Evolutionary conservation across 2,888 invertebrate genomes (phyloP), one percentile per base, ranked within the genome.

Genomic region (Caenorhabditis sp.): DNA sequence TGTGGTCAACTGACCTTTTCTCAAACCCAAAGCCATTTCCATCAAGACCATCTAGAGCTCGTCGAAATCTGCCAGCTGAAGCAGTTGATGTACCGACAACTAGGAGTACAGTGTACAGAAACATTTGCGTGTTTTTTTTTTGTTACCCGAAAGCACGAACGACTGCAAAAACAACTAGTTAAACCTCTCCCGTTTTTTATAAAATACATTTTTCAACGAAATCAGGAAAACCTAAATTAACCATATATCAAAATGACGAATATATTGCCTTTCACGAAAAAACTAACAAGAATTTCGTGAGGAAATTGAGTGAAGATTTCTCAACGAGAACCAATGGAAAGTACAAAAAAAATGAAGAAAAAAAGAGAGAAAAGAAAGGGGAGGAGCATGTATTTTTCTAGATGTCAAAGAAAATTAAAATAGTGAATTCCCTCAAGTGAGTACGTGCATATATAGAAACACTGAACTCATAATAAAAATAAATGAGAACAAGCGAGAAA

Each of bases 21-120:
- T 76, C 71, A 51, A 79, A 79, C 1, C 77, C 77, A 61, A 79
- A 79, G n/a, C 78, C 78, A 1, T 57, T 43, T 12, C 78, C 78
- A 24, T 79, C 78, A 4, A 79, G 62, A 53, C 62, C 61, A 65
- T 73, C 73, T 55, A 73, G 68, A 58, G 73, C 73, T 24, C 73
- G 68, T 64, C 73, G 73, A 62, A 55, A 64, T 54, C 73, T 55
- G 68, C 68, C 73, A 36, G 73, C 73, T 10, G 10, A 6, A 26
- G 50, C 68, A 27, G 59, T 51, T 19, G 73, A 27, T 43, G 62
- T 65, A 37, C 65, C 55, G 23, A 58, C 62, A 60, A 68, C 55
- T 31, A 62, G 51, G 50, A 73, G 73, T 53, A 73, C 68, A 58
- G 63, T 65, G 61, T 24, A 49, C 43, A 54, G 68, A 68, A 73